phyloP scores from a whole-genome alignment of 2,888 invertebrate species.

The Strigamia maritima region DNA sequence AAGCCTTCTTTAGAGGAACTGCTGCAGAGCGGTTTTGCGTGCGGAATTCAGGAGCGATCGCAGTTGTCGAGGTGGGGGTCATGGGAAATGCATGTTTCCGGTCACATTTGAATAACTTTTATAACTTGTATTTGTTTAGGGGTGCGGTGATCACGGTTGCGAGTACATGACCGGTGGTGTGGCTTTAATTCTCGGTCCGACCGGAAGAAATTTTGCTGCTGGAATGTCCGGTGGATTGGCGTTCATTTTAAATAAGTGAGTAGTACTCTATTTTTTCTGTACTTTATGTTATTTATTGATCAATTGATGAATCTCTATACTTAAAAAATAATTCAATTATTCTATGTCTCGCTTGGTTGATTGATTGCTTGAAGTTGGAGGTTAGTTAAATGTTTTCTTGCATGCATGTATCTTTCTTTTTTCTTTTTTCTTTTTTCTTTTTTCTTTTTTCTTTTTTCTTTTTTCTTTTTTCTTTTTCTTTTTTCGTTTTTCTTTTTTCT shows the following conservation, averaged over 20 bases:
- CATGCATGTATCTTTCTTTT: background rate
- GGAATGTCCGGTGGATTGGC: conserved; percentile 99
- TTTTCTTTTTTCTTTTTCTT: too few species aligned
- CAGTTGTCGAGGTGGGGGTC: conserved; percentile 89
- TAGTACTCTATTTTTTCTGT: background rate
- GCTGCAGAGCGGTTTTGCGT: conserved; percentile 98
- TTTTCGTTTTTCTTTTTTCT: too few species aligned
- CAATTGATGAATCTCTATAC: background rate
- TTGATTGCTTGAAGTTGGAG: conserved; percentile 29
- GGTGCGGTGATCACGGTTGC: conserved; percentile 98
- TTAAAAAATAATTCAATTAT: background rate
- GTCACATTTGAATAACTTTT: background rate
- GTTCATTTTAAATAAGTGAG: conserved; percentile 78
- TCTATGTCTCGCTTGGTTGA: background rate
- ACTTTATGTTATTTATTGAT: too few species aligned
- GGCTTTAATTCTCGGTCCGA: conserved; percentile 85
- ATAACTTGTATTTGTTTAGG: conserved; percentile 55
- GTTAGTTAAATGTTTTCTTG: conserved; percentile 23
- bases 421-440: background rate
- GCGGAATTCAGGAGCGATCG: conserved; percentile 91
- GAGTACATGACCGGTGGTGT: conserved; percentile 99
- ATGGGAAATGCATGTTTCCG: conserved; percentile 39
- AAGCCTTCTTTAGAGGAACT: conserved; percentile 90
- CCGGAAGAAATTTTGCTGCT: conserved; percentile 97
- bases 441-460: too few species aligned